These are phyloP conservation scores for Triplophysa bombifrons DNA, from an alignment of 2,797 vertebrate genomes.

Conservation along the genomic window DNA sequence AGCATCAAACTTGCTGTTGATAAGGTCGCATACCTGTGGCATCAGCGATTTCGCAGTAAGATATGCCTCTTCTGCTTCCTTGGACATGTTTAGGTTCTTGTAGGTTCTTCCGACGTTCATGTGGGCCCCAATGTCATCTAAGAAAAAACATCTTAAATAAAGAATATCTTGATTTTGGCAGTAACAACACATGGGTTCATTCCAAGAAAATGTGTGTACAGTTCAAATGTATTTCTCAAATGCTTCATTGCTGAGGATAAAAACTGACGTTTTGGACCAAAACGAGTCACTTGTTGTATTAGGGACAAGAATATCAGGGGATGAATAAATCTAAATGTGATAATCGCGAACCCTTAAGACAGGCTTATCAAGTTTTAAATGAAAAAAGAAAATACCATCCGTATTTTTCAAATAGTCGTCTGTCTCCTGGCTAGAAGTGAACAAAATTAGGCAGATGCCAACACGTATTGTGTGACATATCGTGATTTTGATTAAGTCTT, in stretches of 20 bases:
- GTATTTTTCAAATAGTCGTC: neutral
- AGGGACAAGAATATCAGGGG: neutral
- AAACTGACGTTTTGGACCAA: too few relatives aligned
- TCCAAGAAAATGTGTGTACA: neutral
- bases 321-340: neutral
- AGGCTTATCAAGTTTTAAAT: neutral
- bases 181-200: too few relatives aligned
- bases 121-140: slow-evolving; percentile 98
- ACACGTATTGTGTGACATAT: neutral
- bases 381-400: neutral
- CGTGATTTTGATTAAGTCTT: neutral
- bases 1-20: neutral
- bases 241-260: neutral
- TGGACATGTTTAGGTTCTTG: slow-evolving; percentile 95
- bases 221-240: neutral
- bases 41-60: slow-evolving; percentile 95
- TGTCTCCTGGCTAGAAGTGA: neutral
- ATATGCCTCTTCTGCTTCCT: slow-evolving; percentile 95
- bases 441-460: neutral
- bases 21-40: slow-evolving; percentile 86
- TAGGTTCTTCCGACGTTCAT: slow-evolving; percentile 99
- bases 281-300: neutral
- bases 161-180: too few relatives aligned
- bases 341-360: too few relatives aligned
- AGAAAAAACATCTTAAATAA: neutral